A percentile compares a stretch with the other conserved stretches of the same genome.
These are phyloP conservation scores for Platycheirus rosarum DNA, from an alignment of 2,888 invertebrate species.

Conservation along the genomic window DNA sequence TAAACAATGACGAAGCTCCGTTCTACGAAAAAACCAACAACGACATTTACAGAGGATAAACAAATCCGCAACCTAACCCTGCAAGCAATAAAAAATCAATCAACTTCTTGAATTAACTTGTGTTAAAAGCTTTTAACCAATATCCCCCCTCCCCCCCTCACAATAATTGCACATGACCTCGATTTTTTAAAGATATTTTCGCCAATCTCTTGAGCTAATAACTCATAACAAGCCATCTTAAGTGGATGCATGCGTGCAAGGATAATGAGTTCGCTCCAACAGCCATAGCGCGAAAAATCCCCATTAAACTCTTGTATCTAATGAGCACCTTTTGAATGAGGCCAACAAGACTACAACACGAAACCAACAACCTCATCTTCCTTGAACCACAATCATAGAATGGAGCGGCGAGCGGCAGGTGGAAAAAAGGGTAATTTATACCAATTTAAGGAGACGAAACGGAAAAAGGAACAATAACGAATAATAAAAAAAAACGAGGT, in stretches of 20 bases:
- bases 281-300: constrained; percentile 65
- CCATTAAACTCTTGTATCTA: constrained; percentile 68
- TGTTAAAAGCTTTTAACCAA: neutral
- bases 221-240: constrained; percentile 66
- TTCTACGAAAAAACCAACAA: no score
- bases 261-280: constrained; percentile 59
- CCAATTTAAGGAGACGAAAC: constrained; percentile 55
- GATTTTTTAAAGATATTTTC: constrained; percentile 5
- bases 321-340: constrained; percentile 71
- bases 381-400: neutral
- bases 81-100: no score
- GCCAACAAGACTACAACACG: constrained; percentile 39
- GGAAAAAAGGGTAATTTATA: constrained; percentile 71
- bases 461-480: neutral
- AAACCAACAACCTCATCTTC: constrained; percentile 56
- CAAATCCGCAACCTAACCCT: no score
- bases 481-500: constrained; percentile 17
- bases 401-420: constrained; percentile 40
- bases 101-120: no score
- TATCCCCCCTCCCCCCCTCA: neutral
- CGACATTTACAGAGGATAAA: no score
- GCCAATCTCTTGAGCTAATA: constrained; percentile 49
- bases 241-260: constrained; percentile 68
- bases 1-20: no score
- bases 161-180: constrained; percentile 48